Evolutionary conservation across 2,888 invertebrate species (phyloP).

Genomic region (Sabatieria punctata): DNA sequence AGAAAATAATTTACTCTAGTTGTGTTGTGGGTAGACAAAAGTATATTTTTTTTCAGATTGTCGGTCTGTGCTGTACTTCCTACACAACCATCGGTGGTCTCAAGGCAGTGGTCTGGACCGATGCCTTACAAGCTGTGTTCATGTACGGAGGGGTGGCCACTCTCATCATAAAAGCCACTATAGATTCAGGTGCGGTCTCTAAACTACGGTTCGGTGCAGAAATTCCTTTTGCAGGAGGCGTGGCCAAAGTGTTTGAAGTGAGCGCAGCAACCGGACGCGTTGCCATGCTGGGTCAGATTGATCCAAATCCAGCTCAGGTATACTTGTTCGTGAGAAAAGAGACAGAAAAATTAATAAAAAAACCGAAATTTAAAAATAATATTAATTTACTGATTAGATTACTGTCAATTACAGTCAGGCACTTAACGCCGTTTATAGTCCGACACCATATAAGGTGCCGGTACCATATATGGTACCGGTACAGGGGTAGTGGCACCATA

Average conservation of each 20-base stretch:
- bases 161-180: slow-evolving; percentile 9
- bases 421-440: too few relatives aligned
- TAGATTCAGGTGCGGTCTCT: slow-evolving; percentile 2
- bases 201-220: background rate
- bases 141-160: slow-evolving; percentile 10
- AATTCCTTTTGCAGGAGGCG: background rate
- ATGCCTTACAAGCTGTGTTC: slow-evolving; percentile 53
- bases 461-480: too few relatives aligned
- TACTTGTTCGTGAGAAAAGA: too few relatives aligned
- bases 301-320: background rate
- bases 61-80: slow-evolving; percentile 14
- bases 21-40: background rate
- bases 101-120: slow-evolving; percentile 61
- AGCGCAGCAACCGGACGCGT: background rate
- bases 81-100: slow-evolving; percentile 44
- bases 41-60: too few relatives aligned
- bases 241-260: background rate
- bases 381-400: too few relatives aligned
- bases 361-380: too few relatives aligned
- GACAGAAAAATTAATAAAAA: too few relatives aligned
- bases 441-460: too few relatives aligned
- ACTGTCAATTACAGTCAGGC: too few relatives aligned
- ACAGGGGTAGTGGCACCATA: too few relatives aligned
- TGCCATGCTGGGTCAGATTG: background rate
- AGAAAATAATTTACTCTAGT: background rate